Conservation (phyloP, 2,888 invertebrate genomes). For the Quadroppia sp. region DNA sequence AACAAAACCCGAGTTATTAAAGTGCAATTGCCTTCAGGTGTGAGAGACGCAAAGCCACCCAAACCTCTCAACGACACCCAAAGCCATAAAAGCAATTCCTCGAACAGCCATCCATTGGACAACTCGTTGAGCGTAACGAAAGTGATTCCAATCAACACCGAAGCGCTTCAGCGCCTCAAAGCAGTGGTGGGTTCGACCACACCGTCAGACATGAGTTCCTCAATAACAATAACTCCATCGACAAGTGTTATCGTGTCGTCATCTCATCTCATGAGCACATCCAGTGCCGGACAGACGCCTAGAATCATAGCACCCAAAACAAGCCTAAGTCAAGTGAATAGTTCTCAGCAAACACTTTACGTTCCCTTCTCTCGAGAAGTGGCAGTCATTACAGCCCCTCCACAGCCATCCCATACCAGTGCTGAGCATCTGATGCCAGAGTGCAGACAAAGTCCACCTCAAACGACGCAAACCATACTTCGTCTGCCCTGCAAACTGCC, state of each 20-base stretch:
- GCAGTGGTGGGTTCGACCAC: slow-evolving; percentile 20
- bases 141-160: slow-evolving; percentile 25
- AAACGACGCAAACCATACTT: slow-evolving; percentile 14
- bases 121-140: slow-evolving; percentile 26
- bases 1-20: slow-evolving; percentile 20
- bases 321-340: not conserved
- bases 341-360: slow-evolving; percentile 16
- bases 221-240: slow-evolving; percentile 12
- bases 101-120: not conserved
- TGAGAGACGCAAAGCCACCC: not conserved
- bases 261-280: slow-evolving; percentile 14
- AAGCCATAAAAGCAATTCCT: slow-evolving; percentile 8
- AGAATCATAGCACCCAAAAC: slow-evolving; percentile 24
- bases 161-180: slow-evolving; percentile 16
- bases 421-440: not conserved
- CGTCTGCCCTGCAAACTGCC: slow-evolving; percentile 39
- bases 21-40: slow-evolving; percentile 21
- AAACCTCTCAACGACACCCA: not conserved
- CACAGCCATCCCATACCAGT: not conserved
- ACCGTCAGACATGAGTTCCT: slow-evolving; percentile 1
- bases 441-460: slow-evolving; percentile 6
- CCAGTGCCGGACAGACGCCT: not conserved
- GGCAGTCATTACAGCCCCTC: slow-evolving; percentile 13
- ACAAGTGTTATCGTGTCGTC: slow-evolving; percentile 29
- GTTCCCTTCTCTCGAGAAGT: slow-evolving; percentile 18